Base-by-base conservation (phyloP, 2,888 invertebrate species). In the Protophormia terraenovae region DNA sequence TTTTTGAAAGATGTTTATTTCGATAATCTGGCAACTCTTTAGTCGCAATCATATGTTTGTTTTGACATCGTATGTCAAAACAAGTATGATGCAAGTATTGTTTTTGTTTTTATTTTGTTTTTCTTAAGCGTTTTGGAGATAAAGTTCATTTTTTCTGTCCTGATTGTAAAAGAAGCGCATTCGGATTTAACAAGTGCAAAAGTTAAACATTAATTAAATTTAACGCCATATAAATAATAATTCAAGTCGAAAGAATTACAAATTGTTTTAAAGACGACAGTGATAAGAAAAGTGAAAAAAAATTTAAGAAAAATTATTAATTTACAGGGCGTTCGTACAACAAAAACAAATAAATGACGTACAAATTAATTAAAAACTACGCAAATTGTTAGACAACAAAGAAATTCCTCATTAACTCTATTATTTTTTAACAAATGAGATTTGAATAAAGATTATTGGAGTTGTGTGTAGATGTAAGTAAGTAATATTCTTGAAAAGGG, bases 211-310 rank as follows among this genome's bases (percentile, higher is more conserved):
- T 32, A 76, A 62, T 69, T 16, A 35, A 72, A 78, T 85, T 85
- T 75, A 82, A 82, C 53, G 85, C 85, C 50, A 71, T 71, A 82
- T 85, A 73, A 69, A 55, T 60, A 45, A 32, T 71, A 73, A 67
- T 66, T 29, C 1, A 83, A 55, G 14, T 12, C n/a, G 38, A 80
- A 77, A 45, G 12, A 22, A 58, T 27, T 5, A 71, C 45, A 53
- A 80, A 72, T 77, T 77, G 27, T 24, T 76, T 19, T 10, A 53
- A 45, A 66, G 27, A 19, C n/a, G 45, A 0, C 3, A 10, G 55
- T 22, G 78, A 82, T 85, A 82, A 85, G 78, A 55, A 45, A 60
- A 19, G 16, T 58, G 10, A 16, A 60, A n/a, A n/a, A n/a, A n/a
- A 19, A 27, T n/a, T 16, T 5, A 45, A 45, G 14, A 38, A 38